Base-by-base conservation (phyloP, 2,888 invertebrate genomes). In the Yponomeuta cagnagella region DNA sequence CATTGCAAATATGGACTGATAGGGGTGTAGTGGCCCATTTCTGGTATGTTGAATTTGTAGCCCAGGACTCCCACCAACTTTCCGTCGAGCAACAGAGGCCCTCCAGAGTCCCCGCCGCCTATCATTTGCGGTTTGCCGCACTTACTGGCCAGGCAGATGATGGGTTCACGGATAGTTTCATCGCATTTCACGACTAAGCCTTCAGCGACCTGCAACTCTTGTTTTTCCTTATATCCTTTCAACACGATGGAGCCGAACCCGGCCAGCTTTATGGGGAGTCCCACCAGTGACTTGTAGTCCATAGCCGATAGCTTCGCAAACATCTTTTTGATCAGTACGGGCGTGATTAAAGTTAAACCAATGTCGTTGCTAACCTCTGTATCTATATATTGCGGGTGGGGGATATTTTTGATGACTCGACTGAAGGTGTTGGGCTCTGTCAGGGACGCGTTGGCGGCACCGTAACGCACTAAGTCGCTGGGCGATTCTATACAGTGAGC, bases 391-490 rank as follows among this genome's bases (percentile, higher is more conserved):
- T 1, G 2, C 30, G 63, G 63, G 10, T 63, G 63, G 9, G 63
- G 63, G n/a, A 63, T 23, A 8, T 8, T n/a, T 9, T 63, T 30
- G 9, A 63, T 1, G 8, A 63, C 63, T 23, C 10, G 10, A n/a
- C 63, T 63, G 63, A 63, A 63, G 63, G 63, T 63, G n/a, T 63
- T 63, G n/a, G 63, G n/a, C n/a, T n/a, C 63, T 9, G n/a, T 63
- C 10, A 23, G 63, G 30, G 63, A 30, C 10, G 63, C 63, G 63
- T 30, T n/a, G n/a, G 63, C 3, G 23, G n/a, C 63, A 4, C 63
- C 63, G n/a, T 63, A 63, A 10, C 63, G 63, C 10, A 63, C 30
- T 30, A n/a, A 9, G 6, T 5, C 10, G 63, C n/a, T 30, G 10
- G n/a, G 9, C 6, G 3, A 23, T 23, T 9, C 30, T 2, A n/a